Base-by-base conservation (phyloP, 2,797 vertebrate species). In the Distichodus sexfasciatus region DNA sequence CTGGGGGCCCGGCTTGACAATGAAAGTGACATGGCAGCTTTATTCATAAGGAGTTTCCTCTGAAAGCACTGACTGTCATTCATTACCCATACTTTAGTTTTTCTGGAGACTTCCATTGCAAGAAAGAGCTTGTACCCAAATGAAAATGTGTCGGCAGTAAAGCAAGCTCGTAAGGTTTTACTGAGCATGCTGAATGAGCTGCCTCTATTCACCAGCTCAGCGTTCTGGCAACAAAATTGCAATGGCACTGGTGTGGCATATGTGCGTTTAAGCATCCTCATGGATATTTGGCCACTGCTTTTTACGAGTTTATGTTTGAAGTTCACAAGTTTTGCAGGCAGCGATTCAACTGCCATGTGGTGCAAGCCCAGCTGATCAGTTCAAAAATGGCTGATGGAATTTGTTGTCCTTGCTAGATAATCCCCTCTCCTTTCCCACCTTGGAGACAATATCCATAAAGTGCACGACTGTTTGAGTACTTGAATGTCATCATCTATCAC, bases 401-500 rank as follows among this genome's bases (percentile, higher is more conserved):
- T 72, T 60, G 53, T 44, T 50, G 11, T 47, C 7, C 35, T 19
- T 64, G 41, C 63, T 58, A 28, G 67, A 74, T 78, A 76, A 76
- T 67, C 43, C 15, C 15, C 24, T 53, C 60, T 63, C 14, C 2
- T 29, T 17, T 35, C 48, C 44, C 28, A 48, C 43, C 40, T 19
- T 11, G 31, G 63, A 66, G 51, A 60, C 63, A 35, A 74, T 76
- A 69, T 78, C 61, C 43, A 40, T 65, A 57, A 12, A 62, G 50
- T 61, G 46, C 68, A 29, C 15, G 31, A 43, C 51, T 26, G 51
- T 62, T 75, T 40, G 54, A 74, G 63, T 66, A 71, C 70, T 66
- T 74, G 50, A 63, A 66, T 57, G 53, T 61, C 62, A 67, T 67
- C 66, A 75, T 79, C 69, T 75, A 80, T 82, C 76, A 68, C 48